Conservation (phyloP, 2,797 vertebrate species). For the Tarsius wallacei region DNA sequence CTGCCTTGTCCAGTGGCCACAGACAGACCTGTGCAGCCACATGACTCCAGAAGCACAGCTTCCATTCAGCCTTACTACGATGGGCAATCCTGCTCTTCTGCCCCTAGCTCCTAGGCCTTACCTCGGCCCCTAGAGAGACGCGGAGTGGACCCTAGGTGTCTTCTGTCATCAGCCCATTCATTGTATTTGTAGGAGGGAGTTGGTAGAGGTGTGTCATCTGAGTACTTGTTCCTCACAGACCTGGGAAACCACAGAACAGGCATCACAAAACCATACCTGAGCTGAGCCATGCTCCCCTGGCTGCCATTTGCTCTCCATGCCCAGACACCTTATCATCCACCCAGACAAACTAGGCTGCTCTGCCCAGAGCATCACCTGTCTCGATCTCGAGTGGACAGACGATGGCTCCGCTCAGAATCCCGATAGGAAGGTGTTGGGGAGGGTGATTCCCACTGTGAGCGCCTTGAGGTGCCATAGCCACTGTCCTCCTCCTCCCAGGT, state of each 20-base stretch:
- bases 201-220: conserved; percentile 96
- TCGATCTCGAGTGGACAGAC: conserved; percentile 91
- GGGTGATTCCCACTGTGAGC: conserved; percentile 98
- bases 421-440: conserved; percentile 94
- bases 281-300: background rate
- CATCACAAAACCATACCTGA: background rate
- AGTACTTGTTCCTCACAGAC: conserved; percentile 94
- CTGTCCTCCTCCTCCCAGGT: conserved; percentile 99
- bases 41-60: background rate
- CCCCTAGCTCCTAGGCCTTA: conserved; percentile 73
- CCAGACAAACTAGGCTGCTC: background rate
- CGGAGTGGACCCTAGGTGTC: conserved; percentile 96
- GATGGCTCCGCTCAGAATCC: conserved; percentile 95
- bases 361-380: conserved; percentile 90
- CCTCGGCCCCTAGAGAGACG: conserved; percentile 98
- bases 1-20: background rate
- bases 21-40: background rate
- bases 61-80: background rate
- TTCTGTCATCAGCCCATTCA: conserved; percentile 98
- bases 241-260: conserved; percentile 87
- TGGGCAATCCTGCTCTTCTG: background rate
- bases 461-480: conserved; percentile 92
- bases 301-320: background rate
- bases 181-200: conserved; percentile 99
- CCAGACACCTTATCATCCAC: background rate